Evolutionary conservation across 64 coral and sea anemone species (phyloP).

Genomic region (Stylophora pistillata): DNA sequence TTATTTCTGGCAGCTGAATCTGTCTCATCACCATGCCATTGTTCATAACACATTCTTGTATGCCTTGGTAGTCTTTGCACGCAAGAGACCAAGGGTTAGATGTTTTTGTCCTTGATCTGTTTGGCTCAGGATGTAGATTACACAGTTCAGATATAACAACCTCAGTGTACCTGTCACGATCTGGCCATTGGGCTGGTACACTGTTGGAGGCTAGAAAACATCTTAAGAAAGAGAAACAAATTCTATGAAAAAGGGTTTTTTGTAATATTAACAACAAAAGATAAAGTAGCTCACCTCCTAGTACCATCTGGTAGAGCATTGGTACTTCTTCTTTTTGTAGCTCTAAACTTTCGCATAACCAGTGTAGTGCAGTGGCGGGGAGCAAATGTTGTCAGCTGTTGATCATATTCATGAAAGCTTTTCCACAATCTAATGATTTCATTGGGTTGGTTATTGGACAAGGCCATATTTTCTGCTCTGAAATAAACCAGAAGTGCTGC

Average conservation of each 20-base stretch:
- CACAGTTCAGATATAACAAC: conserved; percentile 12
- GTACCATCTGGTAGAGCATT: conserved; percentile 48
- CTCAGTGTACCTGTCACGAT: conserved; percentile 64
- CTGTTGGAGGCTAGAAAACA: conserved; percentile 47
- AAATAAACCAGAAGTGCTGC: conserved; percentile 45
- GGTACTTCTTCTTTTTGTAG: conserved; percentile 5
- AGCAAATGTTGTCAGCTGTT: conserved; percentile 37
- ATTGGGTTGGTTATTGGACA: conserved; percentile 32
- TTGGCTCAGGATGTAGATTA: not conserved
- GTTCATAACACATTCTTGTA: not conserved
- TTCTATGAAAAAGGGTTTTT: not conserved
- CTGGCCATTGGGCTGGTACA: conserved; percentile 58
- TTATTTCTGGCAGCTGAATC: conserved; percentile 51
- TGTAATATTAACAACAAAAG: not conserved
- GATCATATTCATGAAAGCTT: conserved; percentile 47
- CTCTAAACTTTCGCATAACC: conserved; percentile 43
- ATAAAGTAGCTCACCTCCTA: not conserved
- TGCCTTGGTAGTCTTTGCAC: not conserved
- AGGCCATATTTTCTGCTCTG: not conserved
- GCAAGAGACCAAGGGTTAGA: not conserved
- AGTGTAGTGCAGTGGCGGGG: conserved; percentile 35
- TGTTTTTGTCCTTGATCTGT: not conserved
- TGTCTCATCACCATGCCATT: conserved; percentile 10
- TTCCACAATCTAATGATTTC: conserved; percentile 43
- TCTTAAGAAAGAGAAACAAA: not conserved